Base-by-base conservation (phyloP, 2,888 invertebrate genomes). In the Quadriops clusia region DNA sequence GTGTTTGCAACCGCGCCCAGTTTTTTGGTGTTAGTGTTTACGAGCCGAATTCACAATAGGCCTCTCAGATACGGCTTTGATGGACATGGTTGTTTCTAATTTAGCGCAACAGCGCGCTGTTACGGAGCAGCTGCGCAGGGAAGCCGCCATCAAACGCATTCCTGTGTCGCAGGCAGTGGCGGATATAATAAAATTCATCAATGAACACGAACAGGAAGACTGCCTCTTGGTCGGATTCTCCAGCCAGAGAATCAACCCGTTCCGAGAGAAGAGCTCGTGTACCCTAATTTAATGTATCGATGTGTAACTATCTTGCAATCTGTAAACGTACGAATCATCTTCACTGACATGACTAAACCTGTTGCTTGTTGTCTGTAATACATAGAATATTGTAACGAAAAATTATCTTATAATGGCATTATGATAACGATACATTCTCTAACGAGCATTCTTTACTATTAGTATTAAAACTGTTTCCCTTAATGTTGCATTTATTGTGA, bases 201-300 rank as follows among this genome's bases (percentile, higher is more conserved):
- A 76, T 23, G 90, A 91, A 49, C 90, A 93, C 53, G 84, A 89
- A 53, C 82, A 85, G 47, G 91, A 93, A 53, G 94, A 94, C 63
- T 91, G 84, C 51, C 72, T 94, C 26, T 71, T 94, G 41, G 85
- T 86, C 42, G 94, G 94, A 17, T 94, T 94, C 61, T 82, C 87
- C 40, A 87, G 84, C 45, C 91, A 91, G 58, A 87, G 90, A 58
- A 85, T 89, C 9, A 94, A 94, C 64, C 94, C 94, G 15, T 94
- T 90, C 69, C 77, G 90, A 43, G 91, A 91, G 63, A 91, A 91
- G 65, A 86, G 82, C 56, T 80, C 85, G 36, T 91, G 91, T 65
- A 73, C 72, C 48, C 67, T 90, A 48, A 69, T 90, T 44, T 90
- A 83, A 77, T 25, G n/a, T n/a, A n/a, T n/a, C n/a, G n/a, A n/a